These are phyloP conservation scores for Melanargia galathea DNA, from an alignment of 2,888 invertebrate species.

Conservation along the genomic window DNA sequence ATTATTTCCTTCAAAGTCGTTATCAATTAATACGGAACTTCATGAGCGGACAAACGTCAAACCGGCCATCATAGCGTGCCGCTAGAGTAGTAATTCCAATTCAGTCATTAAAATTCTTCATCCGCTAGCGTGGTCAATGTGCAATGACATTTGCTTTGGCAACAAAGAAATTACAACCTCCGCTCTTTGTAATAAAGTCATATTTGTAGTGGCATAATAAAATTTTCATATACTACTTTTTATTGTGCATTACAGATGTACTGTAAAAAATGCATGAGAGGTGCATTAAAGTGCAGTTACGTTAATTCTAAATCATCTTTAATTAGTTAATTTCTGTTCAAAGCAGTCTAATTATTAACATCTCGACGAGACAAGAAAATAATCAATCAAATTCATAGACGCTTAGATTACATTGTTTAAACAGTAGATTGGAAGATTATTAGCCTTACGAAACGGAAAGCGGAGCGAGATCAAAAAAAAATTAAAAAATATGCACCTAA, in stretches of 20 bases:
- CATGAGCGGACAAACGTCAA: too few relatives aligned
- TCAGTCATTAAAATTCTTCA: constrained; percentile 27
- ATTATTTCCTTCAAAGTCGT: too few relatives aligned
- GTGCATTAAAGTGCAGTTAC: constrained; percentile 1
- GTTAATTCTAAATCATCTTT: background rate
- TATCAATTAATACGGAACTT: too few relatives aligned
- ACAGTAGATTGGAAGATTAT: too few relatives aligned
- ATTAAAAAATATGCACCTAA: too few relatives aligned
- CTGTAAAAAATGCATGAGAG: too few relatives aligned
- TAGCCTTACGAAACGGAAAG: too few relatives aligned
- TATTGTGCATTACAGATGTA: too few relatives aligned
- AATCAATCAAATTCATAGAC: background rate
- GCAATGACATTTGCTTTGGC: constrained; percentile 13
- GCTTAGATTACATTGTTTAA: too few relatives aligned
- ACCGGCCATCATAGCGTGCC: too few relatives aligned
- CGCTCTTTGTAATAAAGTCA: background rate
- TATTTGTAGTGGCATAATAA: background rate
- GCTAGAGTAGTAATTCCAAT: constrained; percentile 19
- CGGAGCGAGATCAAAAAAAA: too few relatives aligned
- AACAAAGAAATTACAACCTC: constrained; percentile 1
- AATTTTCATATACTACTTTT: background rate
- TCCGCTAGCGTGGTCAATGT: constrained; percentile 17
- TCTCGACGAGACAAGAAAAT: background rate
- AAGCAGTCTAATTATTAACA: background rate
- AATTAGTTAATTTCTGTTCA: background rate